Evolutionary conservation across 2,113 vertebrate genomes (phyloP), one percentile per base, ranked within the genome.

Genomic region (Lanius collurio): DNA sequence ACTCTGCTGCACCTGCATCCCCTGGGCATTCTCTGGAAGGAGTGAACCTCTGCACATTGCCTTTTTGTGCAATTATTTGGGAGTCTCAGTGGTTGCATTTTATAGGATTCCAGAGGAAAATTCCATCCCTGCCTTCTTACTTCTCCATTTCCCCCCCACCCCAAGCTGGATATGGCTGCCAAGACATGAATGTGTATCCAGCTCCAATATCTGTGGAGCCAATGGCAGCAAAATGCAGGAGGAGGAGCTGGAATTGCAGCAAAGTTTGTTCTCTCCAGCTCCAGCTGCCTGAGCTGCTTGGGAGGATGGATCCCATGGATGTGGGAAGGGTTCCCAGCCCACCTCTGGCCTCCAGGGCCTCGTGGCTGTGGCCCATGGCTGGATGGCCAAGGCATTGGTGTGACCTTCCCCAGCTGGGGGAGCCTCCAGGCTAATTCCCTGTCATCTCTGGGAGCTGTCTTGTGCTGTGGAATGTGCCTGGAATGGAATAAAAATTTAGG

Each of bases 341-440:
- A 65, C 46, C 75, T 68, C 47, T 55, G 91, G 59, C 84, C 74
- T 87, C 76, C 59, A 56, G 65, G 74, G 74, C 53, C 74, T 85
- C 7, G 0, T 50, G 79, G 65, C 62, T 89, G 28, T 88, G 37
- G 81, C 79, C 37, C 37, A 39, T 55, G 41, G 33, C 33, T 1
- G 7, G 28, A 39, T 83, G 63, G 57, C 87, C 78, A 89, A 78
- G 84, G 30, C 47, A 47, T 83, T 79, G 65, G 27, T 57, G 71
- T 94, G 89, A 90, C 82, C 85, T 79, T 85, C 33, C 22, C 57
- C 75, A 68, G 41, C 52, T 56, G 84, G 74, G 82, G 88, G 87
- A 82, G 7, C 10, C 74, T 69, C 44, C 53, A 50, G 1, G 5
- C 1, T 5, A 10, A 62, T 64, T 91, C 35, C 33, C 79, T 50